These are phyloP conservation scores for Semaprochilodus insignis DNA, from an alignment of 2,797 vertebrate species.

Conservation along the genomic window DNA sequence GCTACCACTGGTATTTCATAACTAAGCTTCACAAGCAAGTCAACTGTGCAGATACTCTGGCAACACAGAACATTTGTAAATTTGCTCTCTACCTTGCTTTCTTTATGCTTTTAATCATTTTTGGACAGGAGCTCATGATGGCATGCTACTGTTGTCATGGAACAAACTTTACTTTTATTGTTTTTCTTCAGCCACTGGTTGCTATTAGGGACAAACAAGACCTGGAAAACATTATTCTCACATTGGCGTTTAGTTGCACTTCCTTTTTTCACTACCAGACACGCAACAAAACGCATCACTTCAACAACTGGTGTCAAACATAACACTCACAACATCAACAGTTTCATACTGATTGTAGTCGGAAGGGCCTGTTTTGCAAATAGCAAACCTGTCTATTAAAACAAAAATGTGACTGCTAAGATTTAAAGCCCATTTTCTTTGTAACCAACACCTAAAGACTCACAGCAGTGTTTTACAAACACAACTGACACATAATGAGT, in stretches of 20 bases:
- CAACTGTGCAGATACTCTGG: neutral
- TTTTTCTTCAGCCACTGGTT: constrained; percentile 10
- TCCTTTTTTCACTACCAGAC: constrained; percentile 22
- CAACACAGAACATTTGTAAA: neutral
- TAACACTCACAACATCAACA: neutral
- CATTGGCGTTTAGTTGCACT: constrained; percentile 22
- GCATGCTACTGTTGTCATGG: neutral
- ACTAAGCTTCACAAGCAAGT: neutral
- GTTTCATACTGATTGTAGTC: neutral
- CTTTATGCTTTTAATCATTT: neutral
- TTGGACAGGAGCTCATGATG: neutral
- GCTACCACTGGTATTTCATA: neutral
- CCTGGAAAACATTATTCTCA: constrained; percentile 37
- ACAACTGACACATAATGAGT: neutral
- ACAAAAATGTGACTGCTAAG: neutral
- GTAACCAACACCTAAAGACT: neutral
- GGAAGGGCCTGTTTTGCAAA: neutral
- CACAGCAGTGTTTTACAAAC: neutral
- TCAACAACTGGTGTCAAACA: constrained; percentile 10
- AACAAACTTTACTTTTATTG: constrained; percentile 28
- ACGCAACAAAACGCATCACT: constrained; percentile 6
- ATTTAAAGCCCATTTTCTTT: neutral
- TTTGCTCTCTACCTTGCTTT: neutral
- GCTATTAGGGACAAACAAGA: constrained; percentile 32
- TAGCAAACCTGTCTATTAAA: neutral